phyloP scores from a whole-genome alignment of 2,113 vertebrate genomes.

The Cairina moschata region DNA sequence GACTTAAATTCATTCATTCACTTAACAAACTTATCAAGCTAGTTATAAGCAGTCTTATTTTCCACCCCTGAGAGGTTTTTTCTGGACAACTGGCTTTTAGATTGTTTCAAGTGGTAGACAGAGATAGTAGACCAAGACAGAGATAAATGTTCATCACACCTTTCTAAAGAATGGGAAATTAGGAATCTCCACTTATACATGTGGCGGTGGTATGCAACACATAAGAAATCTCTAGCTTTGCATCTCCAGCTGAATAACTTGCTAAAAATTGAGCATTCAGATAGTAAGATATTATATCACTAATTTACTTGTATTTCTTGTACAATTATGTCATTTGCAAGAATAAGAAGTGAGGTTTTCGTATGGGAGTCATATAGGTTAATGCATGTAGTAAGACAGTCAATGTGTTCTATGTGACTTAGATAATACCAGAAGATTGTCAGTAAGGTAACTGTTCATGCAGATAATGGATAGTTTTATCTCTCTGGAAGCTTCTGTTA shows the following conservation, averaged over 20 bases:
- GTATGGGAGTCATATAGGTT: background rate
- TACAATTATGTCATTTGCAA: background rate
- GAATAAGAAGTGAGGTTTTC: background rate
- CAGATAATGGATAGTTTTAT: background rate
- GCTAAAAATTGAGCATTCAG: background rate
- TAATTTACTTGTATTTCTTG: background rate
- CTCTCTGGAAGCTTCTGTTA: background rate
- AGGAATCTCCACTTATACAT: background rate
- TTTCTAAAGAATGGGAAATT: background rate
- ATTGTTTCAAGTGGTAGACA: background rate
- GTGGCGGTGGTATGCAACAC: background rate
- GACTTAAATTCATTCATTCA: background rate
- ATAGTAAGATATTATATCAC: background rate
- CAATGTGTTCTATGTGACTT: background rate
- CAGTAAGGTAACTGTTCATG: background rate
- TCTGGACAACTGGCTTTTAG: background rate
- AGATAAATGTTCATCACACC: background rate
- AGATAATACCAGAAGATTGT: background rate
- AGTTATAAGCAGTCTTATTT: background rate
- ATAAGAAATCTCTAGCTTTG: background rate
- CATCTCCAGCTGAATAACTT: background rate
- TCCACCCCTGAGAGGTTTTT: background rate
- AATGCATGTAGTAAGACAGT: background rate
- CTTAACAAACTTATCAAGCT: background rate
- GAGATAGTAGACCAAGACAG: background rate